Conservation (phyloP, 2,797 vertebrate genomes). For the Zalophus californianus region DNA sequence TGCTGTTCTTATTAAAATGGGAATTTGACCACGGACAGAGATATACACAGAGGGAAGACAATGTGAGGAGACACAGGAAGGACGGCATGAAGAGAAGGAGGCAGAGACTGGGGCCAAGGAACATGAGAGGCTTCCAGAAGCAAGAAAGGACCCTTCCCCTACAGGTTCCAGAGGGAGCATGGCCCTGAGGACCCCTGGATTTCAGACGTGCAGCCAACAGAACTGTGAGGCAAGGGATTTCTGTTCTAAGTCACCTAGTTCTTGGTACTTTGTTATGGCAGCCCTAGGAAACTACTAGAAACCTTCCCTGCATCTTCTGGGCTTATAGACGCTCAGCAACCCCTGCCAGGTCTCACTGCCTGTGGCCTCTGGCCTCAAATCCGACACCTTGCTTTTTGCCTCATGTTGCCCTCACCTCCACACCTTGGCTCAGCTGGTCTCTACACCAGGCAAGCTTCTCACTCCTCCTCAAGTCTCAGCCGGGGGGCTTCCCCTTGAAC, state of each 20-base stretch:
- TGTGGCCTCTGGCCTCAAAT: background rate
- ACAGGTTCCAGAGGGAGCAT: background rate
- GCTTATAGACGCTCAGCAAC: background rate
- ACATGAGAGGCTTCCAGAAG: background rate
- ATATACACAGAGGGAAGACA: accelerated
- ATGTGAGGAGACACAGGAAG: background rate
- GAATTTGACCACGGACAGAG: background rate
- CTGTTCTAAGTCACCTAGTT: background rate
- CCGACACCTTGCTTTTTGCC: accelerated
- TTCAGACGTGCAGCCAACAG: background rate
- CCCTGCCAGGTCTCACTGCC: background rate
- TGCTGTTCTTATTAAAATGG: background rate
- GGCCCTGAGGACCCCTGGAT: background rate
- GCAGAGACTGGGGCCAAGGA: background rate
- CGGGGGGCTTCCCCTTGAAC: background rate
- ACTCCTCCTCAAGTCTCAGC: background rate
- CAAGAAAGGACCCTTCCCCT: background rate
- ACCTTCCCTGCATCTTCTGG: background rate
- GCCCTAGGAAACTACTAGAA: background rate
- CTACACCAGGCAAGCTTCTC: too few relatives aligned
- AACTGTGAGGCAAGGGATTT: background rate
- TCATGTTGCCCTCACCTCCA: too few relatives aligned
- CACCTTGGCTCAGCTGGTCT: background rate
- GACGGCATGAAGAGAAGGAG: accelerated
- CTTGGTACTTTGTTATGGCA: background rate